Evolutionary conservation across 1,140 invertebrate genomes (phyloP).

Genomic region (Rhynchophorus ferrugineus): DNA sequence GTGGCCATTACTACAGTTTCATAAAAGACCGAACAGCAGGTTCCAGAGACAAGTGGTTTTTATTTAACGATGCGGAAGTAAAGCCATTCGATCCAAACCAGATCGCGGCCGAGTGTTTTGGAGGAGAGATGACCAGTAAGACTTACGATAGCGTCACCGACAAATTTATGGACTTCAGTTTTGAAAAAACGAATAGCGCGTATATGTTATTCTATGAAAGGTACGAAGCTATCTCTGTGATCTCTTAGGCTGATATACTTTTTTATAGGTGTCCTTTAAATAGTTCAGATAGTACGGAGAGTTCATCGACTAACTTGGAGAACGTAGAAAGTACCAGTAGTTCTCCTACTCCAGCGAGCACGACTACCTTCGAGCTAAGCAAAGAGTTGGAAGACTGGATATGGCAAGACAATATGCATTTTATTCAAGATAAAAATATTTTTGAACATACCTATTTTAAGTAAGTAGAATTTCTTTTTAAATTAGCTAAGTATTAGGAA

Average conservation of each 20-base stretch:
- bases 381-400: slow-evolving; percentile 84
- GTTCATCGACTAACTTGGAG: slow-evolving; percentile 40
- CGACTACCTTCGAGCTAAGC: slow-evolving; percentile 53
- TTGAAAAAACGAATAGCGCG: slow-evolving; percentile 95
- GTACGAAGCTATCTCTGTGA: slow-evolving; percentile 34
- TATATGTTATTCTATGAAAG: slow-evolving; percentile 97
- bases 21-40: slow-evolving; percentile 73
- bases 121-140: slow-evolving; percentile 95
- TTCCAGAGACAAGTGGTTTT: slow-evolving; percentile 80
- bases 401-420: slow-evolving; percentile 93
- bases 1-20: slow-evolving; percentile 95
- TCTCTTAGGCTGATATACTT: not conserved
- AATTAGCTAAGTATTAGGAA: too few relatives aligned
- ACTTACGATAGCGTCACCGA: slow-evolving; percentile 93
- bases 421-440: slow-evolving; percentile 90
- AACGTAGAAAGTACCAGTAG: slow-evolving; percentile 29
- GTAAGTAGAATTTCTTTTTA: too few relatives aligned
- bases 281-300: slow-evolving; percentile 15
- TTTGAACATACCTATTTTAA: slow-evolving; percentile 93
- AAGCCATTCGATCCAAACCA: slow-evolving; percentile 92
- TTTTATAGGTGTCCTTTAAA: slow-evolving; percentile 14
- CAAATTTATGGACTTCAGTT: slow-evolving; percentile 95
- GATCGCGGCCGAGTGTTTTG: slow-evolving; percentile 91
- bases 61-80: slow-evolving; percentile 95
- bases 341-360: slow-evolving; percentile 16